These are phyloP conservation scores for Pachyramphus minor DNA, from an alignment of 2,113 vertebrate species.

Conservation along the genomic window DNA sequence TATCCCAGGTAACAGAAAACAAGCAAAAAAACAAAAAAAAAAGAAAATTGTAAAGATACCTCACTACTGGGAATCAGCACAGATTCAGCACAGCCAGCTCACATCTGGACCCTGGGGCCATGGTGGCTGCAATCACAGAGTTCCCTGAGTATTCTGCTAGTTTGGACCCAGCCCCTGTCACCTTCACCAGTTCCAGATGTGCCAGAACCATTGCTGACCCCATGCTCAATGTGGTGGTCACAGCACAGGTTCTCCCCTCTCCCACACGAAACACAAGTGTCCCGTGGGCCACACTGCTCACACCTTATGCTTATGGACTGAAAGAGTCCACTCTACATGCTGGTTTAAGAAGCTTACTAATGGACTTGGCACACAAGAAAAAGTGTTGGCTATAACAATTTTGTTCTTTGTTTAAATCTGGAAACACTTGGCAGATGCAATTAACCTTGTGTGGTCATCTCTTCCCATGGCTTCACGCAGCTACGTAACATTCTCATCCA, in stretches of 20 bases:
- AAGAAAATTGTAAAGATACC: not conserved
- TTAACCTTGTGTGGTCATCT: constrained; percentile 44
- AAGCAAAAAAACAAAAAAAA: not conserved
- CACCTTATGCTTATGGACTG: not conserved
- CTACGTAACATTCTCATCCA: not conserved
- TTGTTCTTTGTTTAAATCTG: constrained; percentile 20
- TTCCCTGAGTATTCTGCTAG: not conserved
- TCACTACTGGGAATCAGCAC: not conserved
- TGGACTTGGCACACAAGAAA: not conserved
- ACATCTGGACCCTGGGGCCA: fast-evolving
- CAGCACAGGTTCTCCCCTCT: not conserved
- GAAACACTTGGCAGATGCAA: constrained; percentile 23
- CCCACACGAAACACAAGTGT: not conserved
- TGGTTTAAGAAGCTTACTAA: not conserved
- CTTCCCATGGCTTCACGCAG: not conserved
- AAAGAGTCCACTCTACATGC: not conserved
- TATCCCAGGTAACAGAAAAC: not conserved
- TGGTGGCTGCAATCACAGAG: not conserved
- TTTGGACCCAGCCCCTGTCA: not conserved
- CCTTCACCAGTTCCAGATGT: not conserved
- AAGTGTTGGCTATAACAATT: not conserved
- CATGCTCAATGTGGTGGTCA: not conserved
- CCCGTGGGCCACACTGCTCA: not conserved
- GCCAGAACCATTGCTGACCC: not conserved
- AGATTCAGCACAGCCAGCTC: not conserved